Percentiles rank a stretch among this genome's conserved stretches.
These are phyloP conservation scores for Fulica atra DNA, from an alignment of 2,113 vertebrate species.

Conservation along the genomic window DNA sequence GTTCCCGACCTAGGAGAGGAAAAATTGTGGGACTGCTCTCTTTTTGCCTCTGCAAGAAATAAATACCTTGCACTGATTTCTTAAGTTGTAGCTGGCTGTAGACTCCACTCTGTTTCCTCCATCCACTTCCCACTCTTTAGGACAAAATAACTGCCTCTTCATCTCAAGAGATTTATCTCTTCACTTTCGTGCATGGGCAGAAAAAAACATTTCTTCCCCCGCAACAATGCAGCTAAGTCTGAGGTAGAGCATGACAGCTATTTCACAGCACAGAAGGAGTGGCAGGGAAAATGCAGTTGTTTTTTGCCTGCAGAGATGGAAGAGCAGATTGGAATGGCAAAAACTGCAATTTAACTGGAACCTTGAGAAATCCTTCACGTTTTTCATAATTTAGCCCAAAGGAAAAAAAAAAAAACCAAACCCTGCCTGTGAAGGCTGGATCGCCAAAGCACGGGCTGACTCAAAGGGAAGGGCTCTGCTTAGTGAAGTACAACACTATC, in stretches of 20 bases:
- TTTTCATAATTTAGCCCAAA: conserved; percentile 30
- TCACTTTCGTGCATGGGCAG: conserved; percentile 32
- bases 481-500: background rate
- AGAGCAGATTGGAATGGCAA: conserved; percentile 31
- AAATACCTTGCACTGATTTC: conserved; percentile 26
- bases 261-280: conserved; percentile 63
- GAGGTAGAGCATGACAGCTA: conserved; percentile 47
- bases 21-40: conserved; percentile 12
- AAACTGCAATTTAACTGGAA: conserved; percentile 44
- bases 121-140: conserved; percentile 60
- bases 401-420: background rate
- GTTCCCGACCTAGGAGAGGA: conserved; percentile 40
- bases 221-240: conserved; percentile 57
- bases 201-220: conserved; percentile 57
- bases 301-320: conserved; percentile 51
- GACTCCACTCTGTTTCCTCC: conserved; percentile 32
- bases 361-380: conserved; percentile 31
- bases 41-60: conserved; percentile 37
- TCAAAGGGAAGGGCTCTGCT: conserved; percentile 43
- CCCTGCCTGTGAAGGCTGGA: background rate
- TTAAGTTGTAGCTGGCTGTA: conserved; percentile 19
- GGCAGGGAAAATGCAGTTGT: conserved; percentile 64
- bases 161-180: conserved; percentile 54
- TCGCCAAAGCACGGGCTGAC: background rate
- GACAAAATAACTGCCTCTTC: conserved; percentile 67